phyloP scores from a whole-genome alignment of 1,140 invertebrate genomes.

The Theocolax elegans region DNA sequence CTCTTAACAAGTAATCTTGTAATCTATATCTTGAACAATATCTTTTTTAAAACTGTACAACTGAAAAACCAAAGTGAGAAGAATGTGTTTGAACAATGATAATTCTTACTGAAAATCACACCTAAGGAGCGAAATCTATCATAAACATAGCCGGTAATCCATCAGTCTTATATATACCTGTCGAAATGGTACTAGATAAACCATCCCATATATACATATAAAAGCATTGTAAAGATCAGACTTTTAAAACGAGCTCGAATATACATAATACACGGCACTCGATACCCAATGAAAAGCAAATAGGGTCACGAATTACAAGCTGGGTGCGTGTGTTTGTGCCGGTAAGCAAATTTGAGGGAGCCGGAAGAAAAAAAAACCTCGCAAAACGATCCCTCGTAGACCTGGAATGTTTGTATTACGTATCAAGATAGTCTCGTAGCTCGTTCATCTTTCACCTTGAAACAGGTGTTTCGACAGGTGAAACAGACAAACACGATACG shows the following conservation, averaged over 20 bases:
- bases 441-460: neutral
- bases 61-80: no score
- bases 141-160: constrained; percentile 19
- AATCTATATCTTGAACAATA: no score
- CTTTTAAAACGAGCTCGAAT: constrained; percentile 2
- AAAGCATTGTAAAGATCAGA: neutral
- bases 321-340: no score
- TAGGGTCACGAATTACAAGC: constrained; percentile 4
- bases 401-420: constrained; percentile 26
- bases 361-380: constrained; percentile 4
- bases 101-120: no score
- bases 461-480: constrained; percentile 33
- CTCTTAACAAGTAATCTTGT: no score
- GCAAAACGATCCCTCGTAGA: constrained; percentile 29
- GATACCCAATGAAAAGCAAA: neutral
- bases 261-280: neutral
- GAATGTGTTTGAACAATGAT: no score
- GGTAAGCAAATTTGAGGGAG: constrained; percentile 40
- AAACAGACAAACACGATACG: no score
- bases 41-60: no score
- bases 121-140: no score
- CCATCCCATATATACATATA: neutral
- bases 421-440: constrained; percentile 27
- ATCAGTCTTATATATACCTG: constrained; percentile 23
- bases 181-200: neutral